Base-by-base conservation (phyloP, 2,888 invertebrate genomes). In the Heliconius erato region DNA sequence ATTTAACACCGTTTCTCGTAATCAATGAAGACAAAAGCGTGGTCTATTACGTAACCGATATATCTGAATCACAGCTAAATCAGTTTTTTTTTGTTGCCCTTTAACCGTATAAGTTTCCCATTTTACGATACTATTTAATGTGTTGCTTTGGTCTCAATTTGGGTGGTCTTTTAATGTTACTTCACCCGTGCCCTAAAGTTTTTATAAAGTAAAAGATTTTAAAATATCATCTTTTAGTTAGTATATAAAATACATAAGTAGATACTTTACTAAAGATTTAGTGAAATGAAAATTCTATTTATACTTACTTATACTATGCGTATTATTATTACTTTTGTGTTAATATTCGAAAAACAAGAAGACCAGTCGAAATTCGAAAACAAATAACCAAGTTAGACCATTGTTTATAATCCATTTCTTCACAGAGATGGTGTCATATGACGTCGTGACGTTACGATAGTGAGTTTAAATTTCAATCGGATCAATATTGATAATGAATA, bases 41-140 rank as follows among this genome's bases (percentile, higher is more conserved):
- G n/a, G n/a, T n/a, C 67, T 78, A 49, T 79, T 69, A n/a, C 59
- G 69, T 69, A 79, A 79, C 69, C 35, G 49, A 54, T 69, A 49
- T 44, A 69, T 79, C 49, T 26, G 69, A 69, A 54, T 79, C 35
- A 59, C 32, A 79, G 79, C 19, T 71, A 35, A 69, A 79, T 69
- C 54, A 54, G 14, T 40, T 76, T 76, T 69, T n/a, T 40, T 76
- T n/a, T 59, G 69, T 79, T 79, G 59, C 11, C 54, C 23, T 49
- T 32, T n/a, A 63, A 49, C 28, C 7, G 44, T 81, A 71, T 69
- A 76, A 28, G 19, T 81, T 81, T 49, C 65, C 65, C 63, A 71
- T 65, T 81, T 81, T 81, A 81, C 71, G 81, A 81, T 78, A 68
- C 78, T 19, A 81, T 49, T 72, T 72, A 81, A 81, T 71, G 28